Evolutionary conservation across 2,113 vertebrate species (phyloP), one percentile per base, ranked within the genome.

Genomic region (Cyprinodon tularosa): DNA sequence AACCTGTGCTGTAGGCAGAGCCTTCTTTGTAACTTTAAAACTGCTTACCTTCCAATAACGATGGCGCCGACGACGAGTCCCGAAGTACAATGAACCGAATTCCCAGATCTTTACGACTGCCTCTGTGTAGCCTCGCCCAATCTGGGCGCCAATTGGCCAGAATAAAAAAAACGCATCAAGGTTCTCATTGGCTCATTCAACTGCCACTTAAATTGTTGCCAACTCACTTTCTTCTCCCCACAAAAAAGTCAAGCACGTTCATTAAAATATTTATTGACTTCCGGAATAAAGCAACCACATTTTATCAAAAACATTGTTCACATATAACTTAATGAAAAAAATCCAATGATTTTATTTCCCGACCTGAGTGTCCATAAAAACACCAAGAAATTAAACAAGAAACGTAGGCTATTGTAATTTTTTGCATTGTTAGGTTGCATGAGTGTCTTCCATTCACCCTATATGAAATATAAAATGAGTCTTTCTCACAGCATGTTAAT

Each of bases 251-350:
- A 0, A 14, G 8, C 29, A 45, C 4, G 22, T 89, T 90, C 88
- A 82, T 91, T 92, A 90, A 94, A 93, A 92, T 92, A 93, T 94
- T 94, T 93, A 94, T 93, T 93, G 91, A 93, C 90, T 93, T 91
- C 86, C 82, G 87, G 91, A 92, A 86, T 89, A 93, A 91, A 93
- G 88, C 91, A 93, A 93, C 85, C 91, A 94, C 93, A 92, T 90
- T 85, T 91, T 88, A 87, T 86, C 66, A 93, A 94, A 92, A 91
- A 93, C 91, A 89, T 81, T 90, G 88, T 92, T 93, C 85, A 94
- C 91, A 91, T 90, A 79, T 73, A 89, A 90, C 71, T 62, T 88
- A 88, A 86, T 68, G 89, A 91, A 66, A 87, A 71, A 44, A 68
- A 76, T 57, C 50, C 20, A 87, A 84, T 86, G 39, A 53, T 89